phyloP scores from a whole-genome alignment of 1,140 invertebrate species.

The Neuroterus valhalla region DNA sequence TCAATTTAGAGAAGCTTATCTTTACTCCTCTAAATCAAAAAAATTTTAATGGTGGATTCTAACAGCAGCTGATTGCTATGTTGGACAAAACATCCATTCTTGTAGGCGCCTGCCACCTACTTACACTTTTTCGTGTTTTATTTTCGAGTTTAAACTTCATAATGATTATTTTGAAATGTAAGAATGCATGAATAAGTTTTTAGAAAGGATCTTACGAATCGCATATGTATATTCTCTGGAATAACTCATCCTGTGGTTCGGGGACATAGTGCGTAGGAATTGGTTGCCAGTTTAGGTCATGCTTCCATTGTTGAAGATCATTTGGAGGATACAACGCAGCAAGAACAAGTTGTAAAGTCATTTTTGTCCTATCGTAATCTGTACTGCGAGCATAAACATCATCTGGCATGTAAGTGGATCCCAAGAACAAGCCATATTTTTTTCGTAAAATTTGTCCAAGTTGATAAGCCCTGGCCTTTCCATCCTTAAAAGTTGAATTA shows the following conservation, averaged over 20 bases:
- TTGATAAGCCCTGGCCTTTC: constrained; percentile 69
- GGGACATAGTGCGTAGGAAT: constrained; percentile 51
- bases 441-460: constrained; percentile 69
- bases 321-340: constrained; percentile 70
- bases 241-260: constrained; percentile 41
- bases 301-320: constrained; percentile 52
- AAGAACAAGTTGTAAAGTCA: constrained; percentile 75
- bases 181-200: no score
- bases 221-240: constrained; percentile 1
- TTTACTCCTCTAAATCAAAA: no score
- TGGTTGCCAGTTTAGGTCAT: constrained; percentile 56
- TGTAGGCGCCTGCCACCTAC: no score
- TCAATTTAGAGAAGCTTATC: no score
- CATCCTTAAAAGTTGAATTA: constrained; percentile 62
- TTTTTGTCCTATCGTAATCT: constrained; percentile 76
- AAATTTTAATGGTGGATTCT: no score
- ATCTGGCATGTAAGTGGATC: constrained; percentile 68
- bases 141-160: no score
- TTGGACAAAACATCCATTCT: no score
- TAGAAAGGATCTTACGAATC: neutral
- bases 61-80: no score
- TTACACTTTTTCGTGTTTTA: no score
- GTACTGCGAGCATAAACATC: constrained; percentile 70
- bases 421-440: constrained; percentile 69
- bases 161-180: no score